A percentile compares a stretch with the other conserved stretches of the same genome.
phyloP scores from a whole-genome alignment of 2,888 invertebrate genomes.

The Melanostoma scalare region DNA sequence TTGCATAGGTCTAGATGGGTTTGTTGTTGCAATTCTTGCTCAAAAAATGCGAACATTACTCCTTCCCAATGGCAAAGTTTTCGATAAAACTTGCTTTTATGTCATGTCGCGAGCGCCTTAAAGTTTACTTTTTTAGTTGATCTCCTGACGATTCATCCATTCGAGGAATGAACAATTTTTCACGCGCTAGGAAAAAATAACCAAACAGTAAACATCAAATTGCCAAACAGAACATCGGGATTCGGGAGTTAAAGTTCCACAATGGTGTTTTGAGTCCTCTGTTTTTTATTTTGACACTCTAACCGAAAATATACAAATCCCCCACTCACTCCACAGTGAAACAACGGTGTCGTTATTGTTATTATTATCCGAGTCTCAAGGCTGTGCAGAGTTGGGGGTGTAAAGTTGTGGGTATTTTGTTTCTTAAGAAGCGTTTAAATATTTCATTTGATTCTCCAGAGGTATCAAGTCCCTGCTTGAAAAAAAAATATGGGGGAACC shows the following conservation, averaged over 20 bases:
- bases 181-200: slow-evolving; percentile 20
- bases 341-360: slow-evolving; percentile 70
- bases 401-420: slow-evolving; percentile 54
- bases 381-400: slow-evolving; percentile 10
- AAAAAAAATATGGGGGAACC: slow-evolving; percentile 12
- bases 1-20: slow-evolving; percentile 50
- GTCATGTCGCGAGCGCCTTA: slow-evolving; percentile 55
- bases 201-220: slow-evolving; percentile 16
- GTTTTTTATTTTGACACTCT: slow-evolving; percentile 47
- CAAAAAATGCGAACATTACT: slow-evolving; percentile 3
- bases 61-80: slow-evolving; percentile 62
- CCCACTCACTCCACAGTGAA: slow-evolving; percentile 3
- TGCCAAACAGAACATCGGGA: slow-evolving; percentile 39
- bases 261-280: slow-evolving; percentile 20
- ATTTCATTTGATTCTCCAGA: slow-evolving; percentile 81
- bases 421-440: slow-evolving; percentile 78
- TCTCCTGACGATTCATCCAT: slow-evolving; percentile 68
- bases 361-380: slow-evolving; percentile 63
- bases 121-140: slow-evolving; percentile 59
- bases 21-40: slow-evolving; percentile 57
- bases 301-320: slow-evolving; percentile 10
- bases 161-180: slow-evolving; percentile 37
- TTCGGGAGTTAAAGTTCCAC: slow-evolving; percentile 14
- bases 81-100: slow-evolving; percentile 69
- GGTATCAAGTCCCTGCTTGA: slow-evolving; percentile 74